phyloP scores from a whole-genome alignment of 2,113 vertebrate species.

The Mustelus asterias region DNA sequence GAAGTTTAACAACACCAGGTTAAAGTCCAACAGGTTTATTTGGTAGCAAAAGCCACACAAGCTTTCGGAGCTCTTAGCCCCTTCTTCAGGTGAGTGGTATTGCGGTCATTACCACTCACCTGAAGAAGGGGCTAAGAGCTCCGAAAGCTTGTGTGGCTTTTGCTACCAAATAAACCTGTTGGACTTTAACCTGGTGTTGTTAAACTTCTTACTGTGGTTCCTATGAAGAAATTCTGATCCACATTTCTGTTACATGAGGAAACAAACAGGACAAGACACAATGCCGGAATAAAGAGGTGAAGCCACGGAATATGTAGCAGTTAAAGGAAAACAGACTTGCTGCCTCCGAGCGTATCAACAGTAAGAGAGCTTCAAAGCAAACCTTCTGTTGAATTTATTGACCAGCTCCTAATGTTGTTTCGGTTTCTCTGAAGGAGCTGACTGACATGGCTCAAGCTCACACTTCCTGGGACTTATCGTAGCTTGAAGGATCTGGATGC shows the following conservation, averaged over 20 bases:
- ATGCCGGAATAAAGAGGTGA: neutral
- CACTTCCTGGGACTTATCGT: neutral
- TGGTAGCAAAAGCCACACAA: too few species aligned
- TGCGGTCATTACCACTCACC: too few species aligned
- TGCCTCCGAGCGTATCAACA: neutral
- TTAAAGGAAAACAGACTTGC: neutral
- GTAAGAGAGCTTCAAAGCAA: neutral
- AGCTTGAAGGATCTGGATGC: neutral
- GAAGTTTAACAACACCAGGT: too few species aligned
- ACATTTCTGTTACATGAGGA: neutral
- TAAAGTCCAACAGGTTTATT: too few species aligned
- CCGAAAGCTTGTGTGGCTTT: too few species aligned
- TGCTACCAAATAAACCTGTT: too few species aligned
- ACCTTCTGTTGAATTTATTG: neutral
- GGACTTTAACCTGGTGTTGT: too few species aligned
- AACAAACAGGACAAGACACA: neutral
- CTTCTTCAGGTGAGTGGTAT: too few species aligned
- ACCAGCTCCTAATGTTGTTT: neutral
- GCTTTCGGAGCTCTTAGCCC: too few species aligned
- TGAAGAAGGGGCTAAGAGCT: too few species aligned
- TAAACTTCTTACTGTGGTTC: too few species aligned
- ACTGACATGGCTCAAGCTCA: neutral
- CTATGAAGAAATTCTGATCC: neutral
- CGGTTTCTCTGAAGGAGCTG: neutral
- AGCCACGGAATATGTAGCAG: neutral